Evolutionary conservation across 2,797 vertebrate species (phyloP), one percentile per base, ranked within the genome.

Genomic region (Rallus crepitans): DNA sequence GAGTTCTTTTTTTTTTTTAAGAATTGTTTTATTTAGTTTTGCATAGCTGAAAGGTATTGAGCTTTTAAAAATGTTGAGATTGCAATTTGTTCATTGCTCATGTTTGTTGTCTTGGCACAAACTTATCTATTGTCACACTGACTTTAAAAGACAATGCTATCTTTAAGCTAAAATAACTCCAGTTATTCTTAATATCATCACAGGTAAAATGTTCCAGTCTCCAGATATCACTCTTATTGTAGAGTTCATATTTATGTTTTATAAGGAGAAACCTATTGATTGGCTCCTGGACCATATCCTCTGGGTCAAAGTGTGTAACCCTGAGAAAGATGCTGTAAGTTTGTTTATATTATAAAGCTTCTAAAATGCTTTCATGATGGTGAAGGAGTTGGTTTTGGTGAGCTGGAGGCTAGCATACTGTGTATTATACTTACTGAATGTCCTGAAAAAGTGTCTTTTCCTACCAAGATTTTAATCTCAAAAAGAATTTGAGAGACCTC

Each of bases 241-340:
- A 76, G 99, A 99, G 98, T 99, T 99, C 97, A 99, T 99, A 98
- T 99, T 99, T 95, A 99, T 99, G 99, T 99, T 99, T 97, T 99
- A 99, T 92, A 99, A 99, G 94, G 99, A 99, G 97, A 99, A 99
- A 92, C 99, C 99, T 85, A 99, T 99, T 39, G 99, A 99, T 87
- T 99, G 99, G 99, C 98, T 99, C 42, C 98, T 99, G 96, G 99
- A 99, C 95, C 99, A 99, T 87, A 99, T 99, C 95, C 99, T 99
- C 52, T 99, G 99, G 99, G 99, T 99, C 64, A 99, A 99, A 98
- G 99, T 99, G 87, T 99, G 99, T 98, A 99, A 99, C 94, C 99
- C 99, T 35, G 99, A 99, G 97, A 99, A 99, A 98, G 99, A 99
- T 93, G 99, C 99, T 86, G 99, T 99, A 98, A 97, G 98, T 98